Percentiles rank a stretch among this genome's conserved stretches.
Evolutionary conservation across 2,888 invertebrate genomes (phyloP).

Genomic region (Limenitis camilla): DNA sequence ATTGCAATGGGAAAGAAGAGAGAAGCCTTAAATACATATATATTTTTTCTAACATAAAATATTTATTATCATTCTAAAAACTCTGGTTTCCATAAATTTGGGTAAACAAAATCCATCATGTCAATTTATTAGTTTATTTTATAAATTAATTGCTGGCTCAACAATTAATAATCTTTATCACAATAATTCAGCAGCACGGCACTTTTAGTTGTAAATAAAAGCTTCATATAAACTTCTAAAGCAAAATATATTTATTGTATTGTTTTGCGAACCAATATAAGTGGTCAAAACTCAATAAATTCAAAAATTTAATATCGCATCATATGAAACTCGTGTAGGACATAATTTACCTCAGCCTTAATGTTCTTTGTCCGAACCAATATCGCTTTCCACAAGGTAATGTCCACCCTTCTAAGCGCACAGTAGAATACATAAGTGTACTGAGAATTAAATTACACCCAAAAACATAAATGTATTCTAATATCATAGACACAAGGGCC

Average conservation of each 20-base stretch:
- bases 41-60: no score
- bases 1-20: no score
- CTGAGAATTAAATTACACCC: constrained; percentile 9
- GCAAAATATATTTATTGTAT: neutral
- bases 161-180: no score
- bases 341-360: constrained; percentile 10
- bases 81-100: no score
- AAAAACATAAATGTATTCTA: constrained; percentile 1
- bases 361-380: constrained; percentile 14
- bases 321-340: constrained; percentile 3
- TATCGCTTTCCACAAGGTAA: constrained; percentile 13
- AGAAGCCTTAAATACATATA: no score
- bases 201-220: no score
- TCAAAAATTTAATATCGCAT: constrained; percentile 7
- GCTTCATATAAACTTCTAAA: no score
- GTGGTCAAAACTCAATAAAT: neutral
- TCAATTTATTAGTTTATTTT: no score
- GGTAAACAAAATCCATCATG: no score
- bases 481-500: neutral
- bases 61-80: no score
- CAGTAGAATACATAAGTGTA: constrained; percentile 15
- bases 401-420: constrained; percentile 16
- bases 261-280: neutral
- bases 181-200: no score
- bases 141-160: no score